phyloP scores from a whole-genome alignment of 2,888 invertebrate species.

The Steromphala cineraria region DNA sequence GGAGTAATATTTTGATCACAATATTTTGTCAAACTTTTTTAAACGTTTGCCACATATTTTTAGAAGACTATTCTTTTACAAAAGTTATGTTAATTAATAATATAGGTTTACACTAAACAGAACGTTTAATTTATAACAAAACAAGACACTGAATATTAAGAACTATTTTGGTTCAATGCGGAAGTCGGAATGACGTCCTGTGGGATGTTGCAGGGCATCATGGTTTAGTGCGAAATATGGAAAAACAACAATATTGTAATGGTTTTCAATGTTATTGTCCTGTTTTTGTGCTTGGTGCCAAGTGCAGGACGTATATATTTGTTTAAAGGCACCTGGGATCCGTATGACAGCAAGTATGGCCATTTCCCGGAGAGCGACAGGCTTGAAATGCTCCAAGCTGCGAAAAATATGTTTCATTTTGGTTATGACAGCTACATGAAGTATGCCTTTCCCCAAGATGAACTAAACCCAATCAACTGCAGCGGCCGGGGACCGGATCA shows the following conservation, averaged over 20 bases:
- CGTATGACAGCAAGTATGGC: slow-evolving; percentile 68
- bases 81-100: not conserved
- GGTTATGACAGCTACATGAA: slow-evolving; percentile 81
- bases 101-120: not conserved
- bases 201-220: slow-evolving; percentile 10
- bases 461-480: slow-evolving; percentile 81
- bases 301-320: slow-evolving; percentile 36
- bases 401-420: slow-evolving; percentile 79
- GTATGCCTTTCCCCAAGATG: slow-evolving; percentile 81
- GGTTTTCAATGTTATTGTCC: not conserved
- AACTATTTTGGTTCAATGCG: not conserved
- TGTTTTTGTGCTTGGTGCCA: slow-evolving; percentile 11
- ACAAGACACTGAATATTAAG: not conserved
- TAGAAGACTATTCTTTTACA: not conserved
- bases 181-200: not conserved
- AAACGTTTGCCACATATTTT: too few species aligned
- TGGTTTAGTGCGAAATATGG: not conserved
- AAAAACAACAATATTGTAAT: not conserved
- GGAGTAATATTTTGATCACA: too few species aligned
- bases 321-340: slow-evolving; percentile 47
- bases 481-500: slow-evolving; percentile 80
- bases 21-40: too few species aligned
- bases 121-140: not conserved
- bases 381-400: slow-evolving; percentile 71
- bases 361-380: slow-evolving; percentile 71